phyloP scores from a whole-genome alignment of 1,140 invertebrate genomes.

The Wiebesia pumilae region DNA sequence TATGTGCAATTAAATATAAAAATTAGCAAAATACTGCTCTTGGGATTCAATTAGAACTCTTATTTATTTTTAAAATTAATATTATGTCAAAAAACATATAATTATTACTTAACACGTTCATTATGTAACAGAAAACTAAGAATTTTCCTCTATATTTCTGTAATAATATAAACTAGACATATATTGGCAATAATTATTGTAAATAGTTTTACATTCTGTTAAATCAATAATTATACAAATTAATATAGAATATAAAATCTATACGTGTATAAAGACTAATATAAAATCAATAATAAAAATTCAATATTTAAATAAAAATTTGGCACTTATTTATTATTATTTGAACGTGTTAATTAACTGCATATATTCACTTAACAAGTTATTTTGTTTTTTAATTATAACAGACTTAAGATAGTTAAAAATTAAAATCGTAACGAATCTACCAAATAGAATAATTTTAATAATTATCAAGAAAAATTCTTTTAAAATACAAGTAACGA shows the following conservation, averaged over 20 bases:
- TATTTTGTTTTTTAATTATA: background rate
- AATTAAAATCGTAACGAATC: slow-evolving; percentile 15
- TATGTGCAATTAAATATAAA: background rate
- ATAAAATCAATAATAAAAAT: background rate
- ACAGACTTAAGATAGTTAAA: slow-evolving; percentile 10
- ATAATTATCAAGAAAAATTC: background rate
- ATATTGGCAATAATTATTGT: background rate
- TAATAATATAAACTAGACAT: background rate
- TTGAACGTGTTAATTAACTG: slow-evolving; percentile 14
- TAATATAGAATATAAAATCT: too few relatives aligned
- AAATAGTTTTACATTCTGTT: too few relatives aligned
- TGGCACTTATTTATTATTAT: background rate
- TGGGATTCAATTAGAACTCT: background rate
- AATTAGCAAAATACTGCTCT: background rate
- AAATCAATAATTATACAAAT: background rate
- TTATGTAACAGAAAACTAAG: background rate
- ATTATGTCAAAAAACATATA: background rate
- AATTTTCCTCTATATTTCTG: too few relatives aligned
- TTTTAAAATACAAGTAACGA: slow-evolving; percentile 11
- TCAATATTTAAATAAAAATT: background rate
- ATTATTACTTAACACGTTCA: background rate
- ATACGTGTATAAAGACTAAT: background rate
- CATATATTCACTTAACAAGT: slow-evolving; percentile 25
- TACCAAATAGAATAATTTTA: slow-evolving; percentile 16
- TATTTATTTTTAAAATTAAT: background rate